Conservation (phyloP, 2,797 vertebrate species). For the Sebastes hubbsi region DNA sequence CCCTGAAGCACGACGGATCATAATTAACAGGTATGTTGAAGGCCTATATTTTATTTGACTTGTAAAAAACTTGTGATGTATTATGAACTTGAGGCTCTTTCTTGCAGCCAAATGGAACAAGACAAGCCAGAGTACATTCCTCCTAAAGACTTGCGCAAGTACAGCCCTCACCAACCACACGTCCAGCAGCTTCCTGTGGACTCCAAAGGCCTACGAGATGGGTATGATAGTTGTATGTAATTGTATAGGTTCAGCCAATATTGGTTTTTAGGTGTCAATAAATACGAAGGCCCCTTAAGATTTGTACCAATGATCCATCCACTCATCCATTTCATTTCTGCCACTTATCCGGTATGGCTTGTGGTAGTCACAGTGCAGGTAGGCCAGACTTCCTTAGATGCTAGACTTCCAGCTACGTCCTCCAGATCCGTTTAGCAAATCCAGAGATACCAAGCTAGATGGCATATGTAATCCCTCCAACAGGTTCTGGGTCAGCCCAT, state of each 20-base stretch:
- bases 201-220: slow-evolving; percentile 54
- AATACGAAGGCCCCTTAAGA: not conserved
- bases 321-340: not conserved
- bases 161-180: slow-evolving; percentile 86
- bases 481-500: too few species aligned
- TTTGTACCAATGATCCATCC: not conserved
- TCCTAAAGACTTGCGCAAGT: slow-evolving; percentile 86
- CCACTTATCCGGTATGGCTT: not conserved
- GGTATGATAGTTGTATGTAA: slow-evolving; percentile 30
- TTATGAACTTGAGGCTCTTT: not conserved
- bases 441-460: not conserved
- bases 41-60: too few species aligned
- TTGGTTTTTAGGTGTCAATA: not conserved
- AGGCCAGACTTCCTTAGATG: not conserved
- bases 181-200: slow-evolving; percentile 77
- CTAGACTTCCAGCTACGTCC: not conserved
- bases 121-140: slow-evolving; percentile 85
- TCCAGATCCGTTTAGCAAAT: not conserved
- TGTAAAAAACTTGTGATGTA: not conserved
- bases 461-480: too few species aligned
- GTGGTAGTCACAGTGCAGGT: not conserved
- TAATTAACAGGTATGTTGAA: slow-evolving; percentile 66
- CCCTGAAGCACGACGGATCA: slow-evolving; percentile 72
- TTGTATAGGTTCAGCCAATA: not conserved
- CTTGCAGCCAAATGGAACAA: slow-evolving; percentile 62